These are phyloP conservation scores for Rapana venosa DNA, from an alignment of 2,888 invertebrate species.

Conservation along the genomic window DNA sequence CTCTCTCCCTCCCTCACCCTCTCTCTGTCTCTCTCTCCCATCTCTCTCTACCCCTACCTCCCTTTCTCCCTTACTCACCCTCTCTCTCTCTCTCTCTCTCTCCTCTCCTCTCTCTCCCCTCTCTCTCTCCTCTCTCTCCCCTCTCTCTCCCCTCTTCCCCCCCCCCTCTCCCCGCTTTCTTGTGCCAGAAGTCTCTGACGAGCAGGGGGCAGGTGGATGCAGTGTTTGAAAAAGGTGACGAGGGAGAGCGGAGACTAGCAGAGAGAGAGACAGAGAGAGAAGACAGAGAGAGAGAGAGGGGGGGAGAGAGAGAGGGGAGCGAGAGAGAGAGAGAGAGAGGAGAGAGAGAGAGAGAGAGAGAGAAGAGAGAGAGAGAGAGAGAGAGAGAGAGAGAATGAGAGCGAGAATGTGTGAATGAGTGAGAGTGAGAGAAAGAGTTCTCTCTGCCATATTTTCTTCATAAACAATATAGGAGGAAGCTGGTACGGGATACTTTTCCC, in stretches of 20 bases:
- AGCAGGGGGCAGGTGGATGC: neutral
- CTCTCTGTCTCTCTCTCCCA: too few species aligned
- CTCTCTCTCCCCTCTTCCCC: neutral
- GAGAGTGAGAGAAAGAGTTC: neutral
- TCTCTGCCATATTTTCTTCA: too few species aligned
- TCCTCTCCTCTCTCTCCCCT: too few species aligned
- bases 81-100: too few species aligned
- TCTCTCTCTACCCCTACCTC: too few species aligned
- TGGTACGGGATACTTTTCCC: too few species aligned
- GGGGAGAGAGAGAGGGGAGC: neutral
- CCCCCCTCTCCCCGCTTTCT: neutral
- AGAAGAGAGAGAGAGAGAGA: too few species aligned
- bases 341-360: neutral
- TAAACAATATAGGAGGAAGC: too few species aligned
- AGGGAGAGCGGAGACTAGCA: neutral
- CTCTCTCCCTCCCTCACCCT: too few species aligned
- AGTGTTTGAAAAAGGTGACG: neutral
- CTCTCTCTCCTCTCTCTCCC: too few species aligned
- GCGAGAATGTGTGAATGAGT: neutral
- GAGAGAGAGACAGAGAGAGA: conserved; percentile 8
- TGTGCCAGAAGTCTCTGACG: neutral
- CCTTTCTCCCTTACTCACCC: too few species aligned
- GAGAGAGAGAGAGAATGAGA: too few species aligned
- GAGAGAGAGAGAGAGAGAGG: neutral
- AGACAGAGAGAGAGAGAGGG: neutral